These are phyloP conservation scores for Dendrolimus pini DNA, from an alignment of 2,888 invertebrate genomes.

Conservation along the genomic window DNA sequence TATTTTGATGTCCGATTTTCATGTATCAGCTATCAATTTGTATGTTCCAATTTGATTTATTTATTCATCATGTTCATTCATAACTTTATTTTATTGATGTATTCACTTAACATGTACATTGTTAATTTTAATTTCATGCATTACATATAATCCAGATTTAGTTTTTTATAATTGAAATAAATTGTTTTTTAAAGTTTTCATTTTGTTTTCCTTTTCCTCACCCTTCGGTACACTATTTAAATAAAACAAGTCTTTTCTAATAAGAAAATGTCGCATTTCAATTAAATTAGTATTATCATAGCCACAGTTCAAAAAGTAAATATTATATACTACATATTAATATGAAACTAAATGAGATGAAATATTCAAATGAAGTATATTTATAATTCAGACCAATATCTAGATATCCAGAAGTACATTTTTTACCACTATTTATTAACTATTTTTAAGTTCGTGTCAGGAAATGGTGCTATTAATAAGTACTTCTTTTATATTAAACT, in stretches of 20 bases:
- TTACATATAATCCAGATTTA: constrained; percentile 12
- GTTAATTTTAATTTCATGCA: constrained; percentile 3
- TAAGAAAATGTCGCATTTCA: not conserved
- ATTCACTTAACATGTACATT: constrained; percentile 19
- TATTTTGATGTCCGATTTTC: constrained; percentile 21
- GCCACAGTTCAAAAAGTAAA: too few species aligned
- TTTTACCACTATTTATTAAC: too few species aligned
- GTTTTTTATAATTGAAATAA: constrained; percentile 29
- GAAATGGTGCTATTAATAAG: not conserved
- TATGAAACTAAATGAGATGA: too few species aligned
- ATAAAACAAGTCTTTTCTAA: not conserved
- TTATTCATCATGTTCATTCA: constrained; percentile 8
- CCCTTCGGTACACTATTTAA: not conserved
- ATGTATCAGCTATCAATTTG: constrained; percentile 19
- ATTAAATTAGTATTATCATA: not conserved
- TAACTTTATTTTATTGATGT: constrained; percentile 18
- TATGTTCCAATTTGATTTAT: constrained; percentile 21
- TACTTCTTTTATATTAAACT: not conserved
- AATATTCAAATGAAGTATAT: too few species aligned
- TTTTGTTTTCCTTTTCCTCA: constrained; percentile 23
- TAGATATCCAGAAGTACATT: too few species aligned
- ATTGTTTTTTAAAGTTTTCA: constrained; percentile 23
- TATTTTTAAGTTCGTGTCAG: too few species aligned
- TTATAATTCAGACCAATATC: too few species aligned
- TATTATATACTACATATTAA: too few species aligned